Conservation (phyloP, 2,888 invertebrate genomes). For the Drosophila monieri region DNA sequence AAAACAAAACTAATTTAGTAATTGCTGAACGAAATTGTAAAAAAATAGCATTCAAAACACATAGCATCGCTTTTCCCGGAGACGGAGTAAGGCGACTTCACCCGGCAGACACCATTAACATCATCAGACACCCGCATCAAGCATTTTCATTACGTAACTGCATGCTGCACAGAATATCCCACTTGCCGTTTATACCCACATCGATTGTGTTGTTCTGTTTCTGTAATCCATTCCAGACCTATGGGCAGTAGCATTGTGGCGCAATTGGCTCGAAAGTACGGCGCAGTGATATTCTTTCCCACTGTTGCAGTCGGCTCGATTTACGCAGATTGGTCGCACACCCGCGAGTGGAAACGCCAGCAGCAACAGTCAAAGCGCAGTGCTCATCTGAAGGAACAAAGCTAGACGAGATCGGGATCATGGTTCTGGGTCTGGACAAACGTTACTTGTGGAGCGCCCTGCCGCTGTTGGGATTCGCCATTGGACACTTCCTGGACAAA, state of each 20-base stretch:
- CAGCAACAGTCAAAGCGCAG: conserved; percentile 68
- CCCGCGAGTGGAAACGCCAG: conserved; percentile 88
- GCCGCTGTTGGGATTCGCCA: conserved; percentile 86
- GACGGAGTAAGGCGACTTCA: neutral
- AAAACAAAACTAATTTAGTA: conserved; percentile 55
- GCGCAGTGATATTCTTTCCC: conserved; percentile 89
- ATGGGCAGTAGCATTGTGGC: conserved; percentile 80
- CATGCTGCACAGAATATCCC: conserved; percentile 13
- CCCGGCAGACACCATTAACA: neutral
- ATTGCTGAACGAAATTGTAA: conserved; percentile 17
- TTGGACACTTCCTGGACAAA: conserved; percentile 88
- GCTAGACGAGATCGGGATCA: conserved; percentile 61
- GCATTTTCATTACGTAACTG: conserved; percentile 63
- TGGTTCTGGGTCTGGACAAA: conserved; percentile 86
- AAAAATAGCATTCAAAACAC: neutral
- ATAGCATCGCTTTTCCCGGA: neutral
- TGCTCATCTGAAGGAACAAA: conserved; percentile 54
- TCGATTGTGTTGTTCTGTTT: conserved; percentile 1
- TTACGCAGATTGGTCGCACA: conserved; percentile 89
- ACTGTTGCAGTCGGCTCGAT: conserved; percentile 86
- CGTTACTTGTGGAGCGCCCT: conserved; percentile 85
- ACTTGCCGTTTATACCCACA: neutral
- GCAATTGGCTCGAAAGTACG: conserved; percentile 86
- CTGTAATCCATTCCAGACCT: conserved; percentile 41
- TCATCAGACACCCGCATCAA: neutral